A percentile compares a stretch with the other conserved stretches of the same genome.
Conservation (phyloP, 2,797 vertebrate genomes). For the Sciurus carolinensis region DNA sequence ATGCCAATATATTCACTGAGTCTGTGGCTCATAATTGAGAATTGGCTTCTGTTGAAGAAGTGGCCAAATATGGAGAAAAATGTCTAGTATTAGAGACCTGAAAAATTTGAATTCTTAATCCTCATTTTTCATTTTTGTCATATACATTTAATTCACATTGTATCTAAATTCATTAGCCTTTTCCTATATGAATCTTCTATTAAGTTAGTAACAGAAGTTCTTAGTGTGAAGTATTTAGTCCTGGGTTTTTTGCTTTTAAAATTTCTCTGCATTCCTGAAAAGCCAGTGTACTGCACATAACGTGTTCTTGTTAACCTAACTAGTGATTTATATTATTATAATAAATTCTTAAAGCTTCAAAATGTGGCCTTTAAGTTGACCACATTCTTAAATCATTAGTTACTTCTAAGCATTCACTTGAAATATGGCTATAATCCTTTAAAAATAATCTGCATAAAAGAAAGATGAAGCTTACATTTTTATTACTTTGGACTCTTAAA, state of each 20-base stretch:
- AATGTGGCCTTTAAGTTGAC: constrained; percentile 76
- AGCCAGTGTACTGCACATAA: constrained; percentile 49
- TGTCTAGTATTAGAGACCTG: constrained; percentile 42
- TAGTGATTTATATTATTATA: constrained; percentile 68
- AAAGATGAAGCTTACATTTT: constrained; percentile 60
- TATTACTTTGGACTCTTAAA: constrained; percentile 25
- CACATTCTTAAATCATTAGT: constrained; percentile 60
- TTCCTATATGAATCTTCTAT: constrained; percentile 2
- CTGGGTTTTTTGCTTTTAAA: constrained; percentile 63
- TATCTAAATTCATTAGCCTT: constrained; percentile 34
- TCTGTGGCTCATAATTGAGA: constrained; percentile 26
- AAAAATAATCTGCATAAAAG: constrained; percentile 39
- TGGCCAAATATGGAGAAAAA: constrained; percentile 29
- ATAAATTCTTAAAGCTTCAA: constrained; percentile 69
- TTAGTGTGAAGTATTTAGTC: constrained; percentile 53
- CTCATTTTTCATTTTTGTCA: constrained; percentile 50
- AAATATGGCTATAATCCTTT: constrained; percentile 58
- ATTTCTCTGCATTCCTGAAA: constrained; percentile 59
- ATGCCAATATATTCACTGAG: not conserved
- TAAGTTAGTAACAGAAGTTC: constrained; percentile 47
- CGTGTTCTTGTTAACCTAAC: constrained; percentile 60
- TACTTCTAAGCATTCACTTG: constrained; percentile 68
- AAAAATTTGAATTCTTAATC: constrained; percentile 34
- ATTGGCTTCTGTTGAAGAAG: constrained; percentile 67
- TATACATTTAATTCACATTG: constrained; percentile 45